Base-by-base conservation (phyloP, 2,797 vertebrate species). In the Synanceia verrucosa region DNA sequence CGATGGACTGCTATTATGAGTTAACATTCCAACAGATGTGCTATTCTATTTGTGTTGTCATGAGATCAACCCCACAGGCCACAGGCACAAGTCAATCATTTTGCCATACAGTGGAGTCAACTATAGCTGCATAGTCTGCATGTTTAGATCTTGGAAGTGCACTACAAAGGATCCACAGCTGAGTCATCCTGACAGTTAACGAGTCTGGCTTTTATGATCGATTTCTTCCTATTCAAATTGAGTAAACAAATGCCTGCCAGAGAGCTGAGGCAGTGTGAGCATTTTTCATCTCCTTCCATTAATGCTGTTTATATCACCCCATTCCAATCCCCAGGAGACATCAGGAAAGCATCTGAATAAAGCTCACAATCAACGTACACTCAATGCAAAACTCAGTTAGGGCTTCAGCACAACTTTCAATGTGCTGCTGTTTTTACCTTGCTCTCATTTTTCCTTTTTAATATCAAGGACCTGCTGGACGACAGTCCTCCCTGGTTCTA, bases 261-360 rank as follows among this genome's bases (percentile, higher is more conserved):
- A 69, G 76, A 84, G 74, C 69, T 70, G 60, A 79, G 44, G 62
- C 79, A 50, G 57, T 62, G 66, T 73, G 67, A 85, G 79, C 59
- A 86, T 90, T 90, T 92, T 88, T 90, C 81, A 89, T 91, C 74
- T 82, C 41, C 70, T 76, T 85, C 86, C 84, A 88, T 90, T 88
- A 89, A 86, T 86, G 68, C 70, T 85, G 87, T 86, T 91, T 91
- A 85, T 86, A 84, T 87, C 53, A 1, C 75, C 70, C 70, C 58
- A 55, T 73, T 66, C 47, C 67, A 56, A 43, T 90, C 82, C 88
- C 56, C 28, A 31, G 78, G 82, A 88, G 87, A 78, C 66, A 47
- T 71, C 57, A 39, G 79, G 39, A 65, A 80, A 78, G 67, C 80
- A 57, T 88, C 69, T 81, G 66, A 67, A 84, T n/a, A 91, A 88